Conservation (phyloP, 1,140 invertebrate genomes). For the Magallana gigas region DNA sequence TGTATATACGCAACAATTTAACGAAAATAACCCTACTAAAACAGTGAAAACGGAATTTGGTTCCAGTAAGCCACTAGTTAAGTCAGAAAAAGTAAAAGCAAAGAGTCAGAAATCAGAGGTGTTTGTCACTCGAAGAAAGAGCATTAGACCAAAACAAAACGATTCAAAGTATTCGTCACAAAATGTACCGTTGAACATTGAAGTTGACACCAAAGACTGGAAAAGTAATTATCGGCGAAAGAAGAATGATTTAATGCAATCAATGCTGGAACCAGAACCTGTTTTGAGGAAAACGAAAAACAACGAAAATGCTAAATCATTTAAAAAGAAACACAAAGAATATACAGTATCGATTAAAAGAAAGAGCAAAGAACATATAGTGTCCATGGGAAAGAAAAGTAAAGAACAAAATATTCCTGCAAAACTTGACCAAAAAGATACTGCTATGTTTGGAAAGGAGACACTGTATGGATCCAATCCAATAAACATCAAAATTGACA, state of each 20-base stretch:
- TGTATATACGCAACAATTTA: not conserved
- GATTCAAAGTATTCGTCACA: not conserved
- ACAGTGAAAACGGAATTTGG: not conserved
- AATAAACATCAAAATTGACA: not conserved
- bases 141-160: not conserved
- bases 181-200: not conserved
- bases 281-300: not conserved
- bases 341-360: too few relatives aligned
- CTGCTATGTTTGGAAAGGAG: too few relatives aligned
- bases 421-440: too few relatives aligned
- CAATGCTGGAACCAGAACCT: not conserved
- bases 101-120: not conserved
- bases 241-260: conserved; percentile 9
- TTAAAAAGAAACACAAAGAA: too few relatives aligned
- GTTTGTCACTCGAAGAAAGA: not conserved
- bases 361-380: too few relatives aligned
- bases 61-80: not conserved
- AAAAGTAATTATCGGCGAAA: conserved; percentile 13
- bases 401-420: too few relatives aligned
- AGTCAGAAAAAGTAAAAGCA: not conserved
- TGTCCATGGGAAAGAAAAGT: too few relatives aligned
- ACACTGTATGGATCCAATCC: not conserved
- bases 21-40: not conserved
- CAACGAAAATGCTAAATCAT: not conserved
- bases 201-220: conserved; percentile 8